phyloP scores from a whole-genome alignment of 2,797 vertebrate genomes.

The Allobates femoralis region DNA sequence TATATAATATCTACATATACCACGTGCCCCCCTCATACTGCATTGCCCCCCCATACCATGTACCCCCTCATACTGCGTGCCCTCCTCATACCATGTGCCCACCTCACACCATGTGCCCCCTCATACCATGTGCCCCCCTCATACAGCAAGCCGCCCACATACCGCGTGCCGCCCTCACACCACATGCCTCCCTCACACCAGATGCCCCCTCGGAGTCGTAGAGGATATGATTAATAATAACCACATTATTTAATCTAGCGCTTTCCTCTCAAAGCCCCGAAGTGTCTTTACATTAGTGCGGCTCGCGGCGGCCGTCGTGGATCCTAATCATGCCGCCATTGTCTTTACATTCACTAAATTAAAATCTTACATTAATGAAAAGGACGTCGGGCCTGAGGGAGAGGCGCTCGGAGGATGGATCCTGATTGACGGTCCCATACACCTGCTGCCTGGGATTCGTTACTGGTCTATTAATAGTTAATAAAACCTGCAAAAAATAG shows the following conservation, averaged over 20 bases:
- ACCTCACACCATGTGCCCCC: too few species aligned
- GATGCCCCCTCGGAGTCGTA: neutral
- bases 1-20: conserved; percentile 12
- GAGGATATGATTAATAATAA: conserved; percentile 28
- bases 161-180: too few species aligned
- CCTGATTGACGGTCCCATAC: neutral
- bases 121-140: too few species aligned
- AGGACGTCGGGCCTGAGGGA: neutral
- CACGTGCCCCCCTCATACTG: neutral
- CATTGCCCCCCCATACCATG: too few species aligned
- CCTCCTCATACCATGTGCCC: too few species aligned
- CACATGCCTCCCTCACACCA: too few species aligned
- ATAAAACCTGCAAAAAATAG: neutral
- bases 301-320: neutral
- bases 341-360: neutral
- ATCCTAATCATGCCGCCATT: neutral
- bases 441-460: neutral
- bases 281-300: conserved; percentile 1
- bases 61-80: too few species aligned
- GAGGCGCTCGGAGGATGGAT: neutral
- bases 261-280: conserved; percentile 4
- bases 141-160: too few species aligned
- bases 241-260: neutral
- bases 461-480: neutral
- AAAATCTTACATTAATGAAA: neutral